Conservation (phyloP, 1,140 invertebrate genomes). For the Chionoecetes opilio region DNA sequence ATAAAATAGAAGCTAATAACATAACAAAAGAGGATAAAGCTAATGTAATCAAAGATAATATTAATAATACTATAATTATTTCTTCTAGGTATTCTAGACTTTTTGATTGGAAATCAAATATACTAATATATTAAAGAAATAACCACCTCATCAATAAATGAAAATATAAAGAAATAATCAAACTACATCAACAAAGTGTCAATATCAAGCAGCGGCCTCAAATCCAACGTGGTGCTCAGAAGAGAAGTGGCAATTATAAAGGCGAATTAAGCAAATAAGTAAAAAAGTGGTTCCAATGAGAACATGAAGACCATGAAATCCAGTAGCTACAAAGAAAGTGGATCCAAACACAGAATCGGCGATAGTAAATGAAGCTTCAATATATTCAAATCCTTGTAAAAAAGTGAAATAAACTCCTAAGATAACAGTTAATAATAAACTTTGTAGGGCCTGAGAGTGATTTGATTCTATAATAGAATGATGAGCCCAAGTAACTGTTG, state of each 20-base stretch:
- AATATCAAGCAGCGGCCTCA: too few relatives aligned
- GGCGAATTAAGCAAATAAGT: neutral
- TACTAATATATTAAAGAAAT: neutral
- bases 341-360: neutral
- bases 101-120: too few relatives aligned
- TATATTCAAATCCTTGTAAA: neutral
- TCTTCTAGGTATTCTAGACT: too few relatives aligned
- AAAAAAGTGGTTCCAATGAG: neutral
- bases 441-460: conserved; percentile 82
- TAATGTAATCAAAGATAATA: too few relatives aligned
- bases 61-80: too few relatives aligned
- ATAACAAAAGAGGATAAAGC: neutral
- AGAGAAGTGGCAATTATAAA: neutral
- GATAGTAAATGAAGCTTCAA: neutral
- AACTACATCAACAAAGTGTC: neutral
- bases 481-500: conserved; percentile 86
- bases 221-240: neutral
- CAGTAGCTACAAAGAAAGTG: neutral
- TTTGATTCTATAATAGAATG: conserved; percentile 86
- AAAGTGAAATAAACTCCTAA: conserved; percentile 71
- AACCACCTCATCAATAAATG: neutral
- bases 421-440: neutral
- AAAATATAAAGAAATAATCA: conserved; percentile 8
- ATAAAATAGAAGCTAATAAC: neutral
- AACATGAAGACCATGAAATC: neutral